Percentiles rank a stretch among this genome's conserved stretches.
These are phyloP conservation scores for Drosophila kanapiae DNA, from an alignment of 1,140 invertebrate species.

Conservation along the genomic window DNA sequence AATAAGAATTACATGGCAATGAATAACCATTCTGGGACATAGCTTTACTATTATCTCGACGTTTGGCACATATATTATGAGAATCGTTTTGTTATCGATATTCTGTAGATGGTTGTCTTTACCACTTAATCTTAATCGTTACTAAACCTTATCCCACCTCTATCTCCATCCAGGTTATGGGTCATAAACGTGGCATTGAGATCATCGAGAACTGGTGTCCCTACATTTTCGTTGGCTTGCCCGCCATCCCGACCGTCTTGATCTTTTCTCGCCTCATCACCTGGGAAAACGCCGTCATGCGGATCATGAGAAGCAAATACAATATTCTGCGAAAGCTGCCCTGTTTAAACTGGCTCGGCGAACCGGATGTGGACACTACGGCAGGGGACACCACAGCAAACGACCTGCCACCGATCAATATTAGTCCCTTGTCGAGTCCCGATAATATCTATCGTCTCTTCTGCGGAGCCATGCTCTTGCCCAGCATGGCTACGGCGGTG, in stretches of 20 bases:
- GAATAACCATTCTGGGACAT: too few relatives aligned
- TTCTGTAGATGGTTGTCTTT: too few relatives aligned
- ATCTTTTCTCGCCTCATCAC: conserved; percentile 95
- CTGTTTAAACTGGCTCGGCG: conserved; percentile 20
- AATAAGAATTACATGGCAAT: too few relatives aligned
- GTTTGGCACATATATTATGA: too few relatives aligned
- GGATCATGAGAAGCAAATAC: conserved; percentile 88
- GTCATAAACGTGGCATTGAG: conserved; percentile 95
- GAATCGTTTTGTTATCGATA: too few relatives aligned
- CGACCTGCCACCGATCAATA: conserved; percentile 66
- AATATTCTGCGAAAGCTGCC: conserved; percentile 89
- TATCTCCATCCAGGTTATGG: conserved; percentile 89
- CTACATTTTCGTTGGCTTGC: conserved; percentile 94
- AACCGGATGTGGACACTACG: background rate
- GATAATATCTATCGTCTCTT: conserved; percentile 92
- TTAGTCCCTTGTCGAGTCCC: conserved; percentile 89
- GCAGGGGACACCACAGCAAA: conserved; percentile 57
- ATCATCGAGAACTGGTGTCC: conserved; percentile 98
- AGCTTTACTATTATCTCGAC: too few relatives aligned
- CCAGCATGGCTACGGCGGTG: conserved; percentile 95
- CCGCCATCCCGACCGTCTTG: conserved; percentile 95
- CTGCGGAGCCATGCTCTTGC: conserved; percentile 96
- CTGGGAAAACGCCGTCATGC: conserved; percentile 97
- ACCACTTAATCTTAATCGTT: background rate
- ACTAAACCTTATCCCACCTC: too few relatives aligned